Evolutionary conservation across 2,797 vertebrate species (phyloP).

Genomic region (Acanthurus tractus): DNA sequence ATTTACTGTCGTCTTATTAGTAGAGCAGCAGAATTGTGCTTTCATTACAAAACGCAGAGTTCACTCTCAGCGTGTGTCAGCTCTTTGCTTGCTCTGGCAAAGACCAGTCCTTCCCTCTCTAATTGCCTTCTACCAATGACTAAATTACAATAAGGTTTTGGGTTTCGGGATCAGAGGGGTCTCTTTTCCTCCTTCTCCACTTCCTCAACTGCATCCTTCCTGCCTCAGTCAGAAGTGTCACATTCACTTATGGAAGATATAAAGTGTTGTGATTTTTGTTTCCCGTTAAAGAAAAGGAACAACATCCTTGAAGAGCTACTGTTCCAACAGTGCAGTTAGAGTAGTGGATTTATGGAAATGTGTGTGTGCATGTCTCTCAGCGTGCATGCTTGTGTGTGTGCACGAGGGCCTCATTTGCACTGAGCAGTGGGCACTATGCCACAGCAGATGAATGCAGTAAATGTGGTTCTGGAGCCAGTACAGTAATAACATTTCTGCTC

Average conservation of each 20-base stretch:
- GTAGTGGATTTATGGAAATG: slow-evolving; percentile 31
- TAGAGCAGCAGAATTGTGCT: slow-evolving; percentile 39
- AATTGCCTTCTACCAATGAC: slow-evolving; percentile 76
- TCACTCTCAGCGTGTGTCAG: slow-evolving; percentile 42
- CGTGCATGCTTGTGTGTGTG: slow-evolving; percentile 4
- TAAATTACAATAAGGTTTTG: slow-evolving; percentile 77
- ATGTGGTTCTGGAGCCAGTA: slow-evolving; percentile 72
- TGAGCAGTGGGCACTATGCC: slow-evolving; percentile 38
- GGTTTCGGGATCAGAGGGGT: slow-evolving; percentile 70
- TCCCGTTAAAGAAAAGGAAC: slow-evolving; percentile 16
- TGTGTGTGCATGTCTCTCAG: slow-evolving; percentile 25
- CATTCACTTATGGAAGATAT: slow-evolving; percentile 59
- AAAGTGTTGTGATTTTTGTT: slow-evolving; percentile 48
- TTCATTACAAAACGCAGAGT: slow-evolving; percentile 33
- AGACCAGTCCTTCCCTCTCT: slow-evolving; percentile 64
- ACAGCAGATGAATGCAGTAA: slow-evolving; percentile 58
- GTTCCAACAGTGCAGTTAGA: slow-evolving; percentile 55
- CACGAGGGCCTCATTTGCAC: slow-evolving; percentile 13
- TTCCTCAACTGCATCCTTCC: slow-evolving; percentile 70
- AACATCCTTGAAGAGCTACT: slow-evolving; percentile 41
- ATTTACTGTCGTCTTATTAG: slow-evolving; percentile 54
- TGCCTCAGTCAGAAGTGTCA: slow-evolving; percentile 70
- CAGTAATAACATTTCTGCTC: slow-evolving; percentile 75
- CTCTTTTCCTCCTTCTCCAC: slow-evolving; percentile 47
- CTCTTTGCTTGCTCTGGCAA: slow-evolving; percentile 74